These are phyloP conservation scores for Coracias cyanogaster DNA, from an alignment of 2,797 vertebrate species.

Conservation along the genomic window DNA sequence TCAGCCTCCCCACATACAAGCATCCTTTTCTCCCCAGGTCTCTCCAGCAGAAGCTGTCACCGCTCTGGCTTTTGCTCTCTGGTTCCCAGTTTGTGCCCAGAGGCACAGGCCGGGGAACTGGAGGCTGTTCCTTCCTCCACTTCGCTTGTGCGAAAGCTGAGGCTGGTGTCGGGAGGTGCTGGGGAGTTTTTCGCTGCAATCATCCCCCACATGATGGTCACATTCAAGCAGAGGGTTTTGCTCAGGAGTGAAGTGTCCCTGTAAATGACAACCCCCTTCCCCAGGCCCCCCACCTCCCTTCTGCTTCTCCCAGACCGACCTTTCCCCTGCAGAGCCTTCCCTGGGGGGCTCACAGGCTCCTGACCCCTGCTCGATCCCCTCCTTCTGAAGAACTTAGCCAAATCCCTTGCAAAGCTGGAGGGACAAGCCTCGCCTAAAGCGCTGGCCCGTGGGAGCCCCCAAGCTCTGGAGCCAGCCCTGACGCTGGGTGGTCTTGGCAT, in stretches of 20 bases:
- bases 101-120: neutral
- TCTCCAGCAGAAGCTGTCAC: neutral
- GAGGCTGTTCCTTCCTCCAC: neutral
- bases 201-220: neutral
- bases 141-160: neutral
- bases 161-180: neutral
- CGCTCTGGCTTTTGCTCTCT: neutral
- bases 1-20: neutral
- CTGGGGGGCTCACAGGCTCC: neutral
- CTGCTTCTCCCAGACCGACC: neutral
- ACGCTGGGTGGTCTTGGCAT: neutral
- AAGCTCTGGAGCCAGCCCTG: neutral
- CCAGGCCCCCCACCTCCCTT: neutral
- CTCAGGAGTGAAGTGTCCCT: conserved; percentile 56
- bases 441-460: neutral
- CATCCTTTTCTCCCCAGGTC: neutral
- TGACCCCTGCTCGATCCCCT: neutral
- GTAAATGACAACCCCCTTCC: conserved; percentile 64
- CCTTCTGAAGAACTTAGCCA: neutral
- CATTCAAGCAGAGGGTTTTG: conserved; percentile 20
- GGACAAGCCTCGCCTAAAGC: neutral
- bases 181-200: neutral
- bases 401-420: neutral
- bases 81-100: neutral
- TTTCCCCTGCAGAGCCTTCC: neutral